Percentiles rank a stretch among this genome's conserved stretches.
phyloP scores from a whole-genome alignment of 2,797 vertebrate genomes.

The Rhabdomys pumilio region DNA sequence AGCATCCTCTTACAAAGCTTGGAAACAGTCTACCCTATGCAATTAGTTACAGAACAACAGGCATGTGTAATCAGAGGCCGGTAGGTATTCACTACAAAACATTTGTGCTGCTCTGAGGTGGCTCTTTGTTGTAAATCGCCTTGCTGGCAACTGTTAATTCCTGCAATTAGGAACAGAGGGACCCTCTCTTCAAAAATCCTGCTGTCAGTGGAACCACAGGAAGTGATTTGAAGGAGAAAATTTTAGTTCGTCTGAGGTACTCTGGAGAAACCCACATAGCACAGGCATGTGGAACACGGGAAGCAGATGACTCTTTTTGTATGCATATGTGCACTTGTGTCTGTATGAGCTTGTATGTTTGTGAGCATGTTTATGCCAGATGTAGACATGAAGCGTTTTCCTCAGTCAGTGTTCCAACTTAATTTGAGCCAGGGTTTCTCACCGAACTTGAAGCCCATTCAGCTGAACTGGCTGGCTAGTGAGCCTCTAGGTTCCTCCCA shows the following conservation, averaged over 20 bases:
- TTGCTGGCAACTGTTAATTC: constrained; percentile 73
- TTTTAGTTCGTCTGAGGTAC: not conserved
- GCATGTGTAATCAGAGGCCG: constrained; percentile 65
- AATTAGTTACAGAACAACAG: constrained; percentile 79
- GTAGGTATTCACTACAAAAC: constrained; percentile 67
- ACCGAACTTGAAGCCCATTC: not conserved
- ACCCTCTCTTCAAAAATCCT: constrained; percentile 11
- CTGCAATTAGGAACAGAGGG: constrained; percentile 66
- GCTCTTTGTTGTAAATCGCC: constrained; percentile 55
- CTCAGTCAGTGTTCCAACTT: not conserved
- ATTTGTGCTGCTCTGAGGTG: constrained; percentile 48
- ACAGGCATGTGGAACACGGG: not conserved
- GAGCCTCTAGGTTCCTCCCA: not conserved
- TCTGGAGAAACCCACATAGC: not conserved
- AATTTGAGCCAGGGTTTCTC: not conserved
- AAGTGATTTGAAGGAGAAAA: constrained; percentile 38
- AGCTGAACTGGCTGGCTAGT: not conserved
- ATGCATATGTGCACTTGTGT: not conserved
- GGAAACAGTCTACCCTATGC: constrained; percentile 56
- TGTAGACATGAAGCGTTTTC: not conserved
- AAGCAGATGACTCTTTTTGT: not conserved
- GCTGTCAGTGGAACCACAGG: not conserved
- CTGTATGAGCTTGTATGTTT: not conserved
- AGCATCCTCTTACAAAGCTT: constrained; percentile 60
- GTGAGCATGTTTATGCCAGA: not conserved